Conservation (phyloP, 2,888 invertebrate genomes). For the Anoncus sp. region DNA sequence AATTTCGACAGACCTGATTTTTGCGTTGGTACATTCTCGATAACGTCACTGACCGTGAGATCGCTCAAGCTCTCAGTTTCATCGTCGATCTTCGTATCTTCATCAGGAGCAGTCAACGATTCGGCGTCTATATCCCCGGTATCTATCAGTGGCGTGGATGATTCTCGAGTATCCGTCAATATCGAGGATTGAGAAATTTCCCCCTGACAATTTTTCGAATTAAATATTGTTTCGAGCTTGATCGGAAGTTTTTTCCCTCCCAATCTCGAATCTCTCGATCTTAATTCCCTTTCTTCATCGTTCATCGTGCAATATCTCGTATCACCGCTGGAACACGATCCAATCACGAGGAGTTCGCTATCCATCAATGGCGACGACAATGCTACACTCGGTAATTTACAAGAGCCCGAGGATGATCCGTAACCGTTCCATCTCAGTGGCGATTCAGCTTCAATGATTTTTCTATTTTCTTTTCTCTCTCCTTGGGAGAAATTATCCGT, state of each 20-base stretch:
- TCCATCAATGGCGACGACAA: neutral
- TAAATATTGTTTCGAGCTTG: constrained; percentile 17
- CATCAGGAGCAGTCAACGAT: constrained; percentile 22
- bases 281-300: neutral
- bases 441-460: neutral
- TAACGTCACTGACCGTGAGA: constrained; percentile 58
- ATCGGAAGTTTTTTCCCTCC: constrained; percentile 1
- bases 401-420: neutral
- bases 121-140: constrained; percentile 26
- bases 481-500: neutral
- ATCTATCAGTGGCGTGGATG: neutral
- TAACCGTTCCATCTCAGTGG: neutral
- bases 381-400: neutral
- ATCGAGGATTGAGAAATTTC: neutral
- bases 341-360: neutral
- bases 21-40: constrained; percentile 64
- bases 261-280: neutral
- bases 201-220: neutral
- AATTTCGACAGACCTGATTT: neutral
- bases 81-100: constrained; percentile 29
- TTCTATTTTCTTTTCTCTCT: neutral
- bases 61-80: constrained; percentile 62
- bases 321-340: neutral
- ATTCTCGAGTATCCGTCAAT: neutral
- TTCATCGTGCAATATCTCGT: neutral